Evolutionary conservation across 2,113 vertebrate genomes (phyloP), one percentile per base, ranked within the genome.

Genomic region (Jaculus jaculus): DNA sequence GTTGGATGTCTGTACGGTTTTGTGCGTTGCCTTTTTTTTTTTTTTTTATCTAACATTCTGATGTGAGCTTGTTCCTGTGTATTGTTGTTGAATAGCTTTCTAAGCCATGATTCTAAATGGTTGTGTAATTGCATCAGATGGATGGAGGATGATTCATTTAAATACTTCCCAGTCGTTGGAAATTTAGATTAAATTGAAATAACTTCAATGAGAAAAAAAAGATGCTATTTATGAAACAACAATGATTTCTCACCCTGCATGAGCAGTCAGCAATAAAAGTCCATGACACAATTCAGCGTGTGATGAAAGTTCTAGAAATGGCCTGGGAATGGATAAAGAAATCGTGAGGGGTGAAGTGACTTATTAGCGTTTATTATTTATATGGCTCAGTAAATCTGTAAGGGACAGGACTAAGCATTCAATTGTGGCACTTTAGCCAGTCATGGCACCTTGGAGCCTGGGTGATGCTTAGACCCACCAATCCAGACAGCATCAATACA

Each of bases 321-420:
- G 20, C 71, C 1, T 6, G 85, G 34, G 89, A 86, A 94, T 66
- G 74, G 88, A 71, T 81, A 83, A 54, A 47, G 61, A 87, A 51
- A 32, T 80, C 0, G 28, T 54, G 60, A 89, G 30, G 82, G 54
- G 71, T 89, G 88, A 37, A 90, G 73, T 90, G 79, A 94, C 86
- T 78, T 88, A 61, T 94, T 68, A 86, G 75, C 66, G 63, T 84
- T 92, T 92, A 93, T 95, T 92, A 87, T 95, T 93, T 94, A 84
- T 65, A 92, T 60, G 82, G 72, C n/a, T 86, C 47, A 54, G 68
- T 81, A 89, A 94, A 87, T 73, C 71, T 21, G 51, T 24, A 80
- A 32, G 87, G 79, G 74, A 30, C n/a, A 75, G 86, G 63, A 54
- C 54, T 6, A 2, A 81, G 54, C 61, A 81, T 85, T 79, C 5